Conservation (phyloP, 2,888 invertebrate genomes). For the Vesta saturnalis region DNA sequence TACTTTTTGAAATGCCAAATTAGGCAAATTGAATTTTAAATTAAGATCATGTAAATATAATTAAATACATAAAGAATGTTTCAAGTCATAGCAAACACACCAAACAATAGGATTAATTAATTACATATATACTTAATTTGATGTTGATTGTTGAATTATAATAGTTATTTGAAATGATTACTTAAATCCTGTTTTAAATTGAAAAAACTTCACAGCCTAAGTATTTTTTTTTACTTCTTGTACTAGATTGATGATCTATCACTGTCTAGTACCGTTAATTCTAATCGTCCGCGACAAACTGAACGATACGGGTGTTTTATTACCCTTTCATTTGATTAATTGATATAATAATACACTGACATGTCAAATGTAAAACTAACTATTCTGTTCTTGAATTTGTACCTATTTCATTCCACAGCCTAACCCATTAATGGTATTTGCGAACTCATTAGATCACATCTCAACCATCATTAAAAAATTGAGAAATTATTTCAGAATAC, state of each 20-base stretch:
- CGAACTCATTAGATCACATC: neutral
- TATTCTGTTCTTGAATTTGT: constrained; percentile 28
- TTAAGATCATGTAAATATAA: no score
- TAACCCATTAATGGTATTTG: constrained; percentile 28
- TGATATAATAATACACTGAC: constrained; percentile 37
- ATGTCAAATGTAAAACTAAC: constrained; percentile 39
- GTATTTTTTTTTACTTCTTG: constrained; percentile 13
- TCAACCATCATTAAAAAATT: neutral
- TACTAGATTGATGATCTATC: constrained; percentile 35
- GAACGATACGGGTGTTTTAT: constrained; percentile 39
- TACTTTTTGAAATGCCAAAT: no score
- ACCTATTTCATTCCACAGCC: constrained; percentile 13
- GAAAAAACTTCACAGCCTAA: neutral
- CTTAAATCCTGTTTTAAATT: neutral
- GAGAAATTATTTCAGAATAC: no score
- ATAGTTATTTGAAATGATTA: neutral
- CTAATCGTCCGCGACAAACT: constrained; percentile 32
- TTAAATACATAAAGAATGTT: no score
- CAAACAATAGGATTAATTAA: no score
- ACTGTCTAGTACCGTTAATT: constrained; percentile 38
- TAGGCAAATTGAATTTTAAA: no score
- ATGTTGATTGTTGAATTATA: neutral
- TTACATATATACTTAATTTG: no score
- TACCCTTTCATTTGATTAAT: constrained; percentile 40
- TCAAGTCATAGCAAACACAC: neutral